These are phyloP conservation scores for Hydrocynus forskahlii DNA, from an alignment of 2,797 vertebrate species.

Conservation along the genomic window DNA sequence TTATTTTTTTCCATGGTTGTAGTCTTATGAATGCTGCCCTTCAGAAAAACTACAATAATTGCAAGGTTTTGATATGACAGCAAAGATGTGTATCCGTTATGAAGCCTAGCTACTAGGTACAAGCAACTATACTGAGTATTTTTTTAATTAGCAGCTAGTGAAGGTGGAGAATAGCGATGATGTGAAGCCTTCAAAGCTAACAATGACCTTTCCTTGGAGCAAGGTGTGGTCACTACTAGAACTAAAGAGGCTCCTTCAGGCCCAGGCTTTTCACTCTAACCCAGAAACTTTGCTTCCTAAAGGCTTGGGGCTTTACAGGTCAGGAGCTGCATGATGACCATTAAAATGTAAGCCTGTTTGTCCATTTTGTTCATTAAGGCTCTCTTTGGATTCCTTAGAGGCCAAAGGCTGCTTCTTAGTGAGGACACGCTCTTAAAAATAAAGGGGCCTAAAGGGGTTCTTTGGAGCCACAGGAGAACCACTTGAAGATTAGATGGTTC, in stretches of 20 bases:
- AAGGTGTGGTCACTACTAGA: not conserved
- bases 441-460: not conserved
- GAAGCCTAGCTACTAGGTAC: not conserved
- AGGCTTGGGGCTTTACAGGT: conserved; percentile 35
- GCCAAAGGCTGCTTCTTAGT: conserved; percentile 16
- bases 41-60: too few species aligned
- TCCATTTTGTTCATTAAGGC: conserved; percentile 13
- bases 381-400: not conserved
- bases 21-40: too few species aligned
- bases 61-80: not conserved
- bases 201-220: not conserved
- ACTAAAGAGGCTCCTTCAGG: not conserved
- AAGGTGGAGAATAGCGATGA: not conserved
- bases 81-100: not conserved
- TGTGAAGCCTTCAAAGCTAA: not conserved
- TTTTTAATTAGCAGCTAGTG: not conserved
- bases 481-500: not conserved
- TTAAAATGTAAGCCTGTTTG: not conserved
- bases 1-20: too few species aligned
- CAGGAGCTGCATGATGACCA: conserved; percentile 19
- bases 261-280: not conserved
- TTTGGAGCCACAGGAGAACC: not conserved
- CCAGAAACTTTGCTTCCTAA: not conserved
- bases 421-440: conserved; percentile 1
- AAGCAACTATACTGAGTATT: not conserved